phyloP scores from a whole-genome alignment of 1,140 invertebrate genomes.

The Drosophila tsacasi region DNA sequence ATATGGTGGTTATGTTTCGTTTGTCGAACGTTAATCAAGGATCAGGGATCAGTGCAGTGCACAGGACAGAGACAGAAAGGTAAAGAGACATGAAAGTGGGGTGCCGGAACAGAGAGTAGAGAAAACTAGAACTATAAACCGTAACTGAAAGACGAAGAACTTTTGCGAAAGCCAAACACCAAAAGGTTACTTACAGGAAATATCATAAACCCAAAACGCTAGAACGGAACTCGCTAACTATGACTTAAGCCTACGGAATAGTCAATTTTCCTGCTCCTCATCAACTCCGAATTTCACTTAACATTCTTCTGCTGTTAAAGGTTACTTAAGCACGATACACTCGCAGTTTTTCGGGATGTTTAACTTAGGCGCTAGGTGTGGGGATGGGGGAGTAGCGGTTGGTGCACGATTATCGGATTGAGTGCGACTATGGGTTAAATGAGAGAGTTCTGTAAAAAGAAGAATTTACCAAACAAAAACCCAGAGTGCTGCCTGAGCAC shows the following conservation, averaged over 20 bases:
- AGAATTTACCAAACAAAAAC: conserved; percentile 85
- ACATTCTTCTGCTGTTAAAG: conserved; percentile 58
- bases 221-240: conserved; percentile 53
- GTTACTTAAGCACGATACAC: conserved; percentile 37
- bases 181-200: conserved; percentile 64
- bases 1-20: conserved; percentile 8
- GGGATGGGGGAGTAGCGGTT: conserved; percentile 19
- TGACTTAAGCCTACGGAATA: conserved; percentile 50
- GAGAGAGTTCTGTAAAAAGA: conserved; percentile 69
- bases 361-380: conserved; percentile 24
- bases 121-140: conserved; percentile 27
- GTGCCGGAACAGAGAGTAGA: conserved; percentile 31
- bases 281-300: conserved; percentile 81
- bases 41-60: conserved; percentile 18
- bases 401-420: conserved; percentile 35
- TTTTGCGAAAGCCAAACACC: conserved; percentile 69
- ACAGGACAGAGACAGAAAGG: conserved; percentile 6
- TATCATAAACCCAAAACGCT: conserved; percentile 25
- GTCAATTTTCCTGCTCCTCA: conserved; percentile 46
- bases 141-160: conserved; percentile 27
- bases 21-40: conserved; percentile 36
- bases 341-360: conserved; percentile 14
- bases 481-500: conserved; percentile 84
- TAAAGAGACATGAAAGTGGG: conserved; percentile 3
- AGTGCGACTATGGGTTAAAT: conserved; percentile 48